A percentile compares a stretch with the other conserved stretches of the same genome.
phyloP scores from a whole-genome alignment of 1,140 invertebrate species.

The Aphaenogaster floridana region DNA sequence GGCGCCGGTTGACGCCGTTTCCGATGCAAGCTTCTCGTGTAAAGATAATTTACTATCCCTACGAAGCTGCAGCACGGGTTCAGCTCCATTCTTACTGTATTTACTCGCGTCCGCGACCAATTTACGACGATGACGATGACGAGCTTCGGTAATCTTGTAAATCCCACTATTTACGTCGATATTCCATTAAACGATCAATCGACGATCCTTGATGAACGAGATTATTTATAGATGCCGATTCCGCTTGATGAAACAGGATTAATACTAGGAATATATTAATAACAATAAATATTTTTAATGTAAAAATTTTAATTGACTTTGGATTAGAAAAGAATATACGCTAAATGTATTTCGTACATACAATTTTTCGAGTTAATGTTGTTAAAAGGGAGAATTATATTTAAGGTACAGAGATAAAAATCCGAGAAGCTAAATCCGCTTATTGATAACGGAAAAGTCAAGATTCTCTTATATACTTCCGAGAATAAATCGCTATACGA shows the following conservation, averaged over 20 bases:
- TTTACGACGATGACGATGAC: slow-evolving; percentile 11
- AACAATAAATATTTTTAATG: neutral
- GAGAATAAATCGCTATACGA: slow-evolving; percentile 6
- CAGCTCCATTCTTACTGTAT: slow-evolving; percentile 61
- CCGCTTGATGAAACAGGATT: slow-evolving; percentile 19
- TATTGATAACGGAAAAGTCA: neutral
- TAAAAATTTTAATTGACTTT: neutral
- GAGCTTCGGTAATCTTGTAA: slow-evolving; percentile 18
- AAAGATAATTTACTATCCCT: slow-evolving; percentile 75
- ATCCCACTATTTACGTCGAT: slow-evolving; percentile 49
- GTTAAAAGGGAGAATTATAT: neutral
- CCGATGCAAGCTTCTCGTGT: slow-evolving; percentile 72
- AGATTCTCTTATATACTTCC: neutral
- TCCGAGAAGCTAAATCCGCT: neutral
- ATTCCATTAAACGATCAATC: slow-evolving; percentile 45
- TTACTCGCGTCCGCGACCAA: slow-evolving; percentile 23
- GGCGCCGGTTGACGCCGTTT: slow-evolving; percentile 64
- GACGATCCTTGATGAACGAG: slow-evolving; percentile 11
- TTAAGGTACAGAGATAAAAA: neutral
- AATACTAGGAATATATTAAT: neutral
- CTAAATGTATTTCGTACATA: neutral
- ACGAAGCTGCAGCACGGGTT: slow-evolving; percentile 72
- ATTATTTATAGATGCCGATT: slow-evolving; percentile 4
- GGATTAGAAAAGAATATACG: neutral
- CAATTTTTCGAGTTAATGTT: neutral